Percentiles rank a stretch among this genome's conserved stretches.
Conservation (phyloP, 2,113 vertebrate species). For the Cisticola juncidis region DNA sequence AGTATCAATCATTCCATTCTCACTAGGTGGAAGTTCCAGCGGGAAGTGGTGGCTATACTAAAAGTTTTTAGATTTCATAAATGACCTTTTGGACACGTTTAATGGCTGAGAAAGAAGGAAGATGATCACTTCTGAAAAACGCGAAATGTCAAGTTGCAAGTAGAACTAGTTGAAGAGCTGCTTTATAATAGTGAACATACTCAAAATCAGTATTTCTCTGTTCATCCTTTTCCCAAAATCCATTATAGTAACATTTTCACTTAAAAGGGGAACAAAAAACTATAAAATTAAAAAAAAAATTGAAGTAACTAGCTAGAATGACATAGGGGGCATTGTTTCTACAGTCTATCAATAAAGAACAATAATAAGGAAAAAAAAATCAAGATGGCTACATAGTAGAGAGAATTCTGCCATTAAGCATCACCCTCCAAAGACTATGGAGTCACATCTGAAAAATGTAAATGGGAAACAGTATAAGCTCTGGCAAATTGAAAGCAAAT, state of each 20-base stretch:
- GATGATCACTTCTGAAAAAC: neutral
- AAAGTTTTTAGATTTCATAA: neutral
- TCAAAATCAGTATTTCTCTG: neutral
- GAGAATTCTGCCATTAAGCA: neutral
- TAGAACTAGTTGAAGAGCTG: neutral
- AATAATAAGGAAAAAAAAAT: neutral
- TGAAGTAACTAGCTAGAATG: neutral
- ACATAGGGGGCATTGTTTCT: neutral
- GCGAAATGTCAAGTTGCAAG: neutral
- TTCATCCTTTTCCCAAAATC: neutral
- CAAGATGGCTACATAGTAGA: neutral
- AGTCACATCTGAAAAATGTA: rapidly evolving
- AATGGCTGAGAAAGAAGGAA: neutral
- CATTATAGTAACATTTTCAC: neutral
- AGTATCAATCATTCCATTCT: neutral
- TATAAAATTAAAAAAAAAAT: neutral
- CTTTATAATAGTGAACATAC: neutral
- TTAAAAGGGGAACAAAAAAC: neutral
- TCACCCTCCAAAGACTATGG: neutral
- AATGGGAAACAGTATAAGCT: neutral
- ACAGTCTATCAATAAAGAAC: neutral
- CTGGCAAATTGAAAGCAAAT: neutral
- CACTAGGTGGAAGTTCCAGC: neutral
- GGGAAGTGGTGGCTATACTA: neutral
- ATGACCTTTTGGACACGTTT: neutral